phyloP scores from a whole-genome alignment of 2,888 invertebrate species.

The Tenthredo livida region DNA sequence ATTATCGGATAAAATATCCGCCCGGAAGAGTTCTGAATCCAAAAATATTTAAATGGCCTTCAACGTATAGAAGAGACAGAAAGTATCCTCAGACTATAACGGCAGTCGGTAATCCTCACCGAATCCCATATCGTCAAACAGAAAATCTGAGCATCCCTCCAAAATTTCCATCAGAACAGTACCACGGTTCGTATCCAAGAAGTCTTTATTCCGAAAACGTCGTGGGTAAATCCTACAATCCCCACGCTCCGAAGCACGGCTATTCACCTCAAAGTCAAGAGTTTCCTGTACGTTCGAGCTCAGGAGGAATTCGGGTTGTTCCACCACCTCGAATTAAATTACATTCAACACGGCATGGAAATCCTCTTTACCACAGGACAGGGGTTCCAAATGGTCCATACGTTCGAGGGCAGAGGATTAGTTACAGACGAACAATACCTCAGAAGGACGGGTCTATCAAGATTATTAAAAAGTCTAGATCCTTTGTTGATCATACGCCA shows the following conservation, averaged over 20 bases:
- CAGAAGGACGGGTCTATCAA: conserved; percentile 27
- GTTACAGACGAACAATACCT: conserved; percentile 14
- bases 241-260: conserved; percentile 1
- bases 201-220: neutral
- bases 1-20: neutral
- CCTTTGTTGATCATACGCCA: conserved; percentile 33
- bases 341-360: neutral
- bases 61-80: conserved; percentile 4
- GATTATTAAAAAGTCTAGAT: conserved; percentile 26
- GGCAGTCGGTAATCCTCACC: neutral
- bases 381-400: neutral
- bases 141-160: neutral
- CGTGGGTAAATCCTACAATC: neutral
- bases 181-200: conserved; percentile 11
- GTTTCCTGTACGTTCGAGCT: neutral
- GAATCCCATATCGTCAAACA: neutral
- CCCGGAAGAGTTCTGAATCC: neutral
- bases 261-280: conserved; percentile 15
- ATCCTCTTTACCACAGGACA: neutral
- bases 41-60: neutral
- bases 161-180: neutral
- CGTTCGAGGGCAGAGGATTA: neutral
- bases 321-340: neutral
- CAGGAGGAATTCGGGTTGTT: conserved; percentile 28
- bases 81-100: neutral